Percentiles rank a stretch among this genome's conserved stretches.
Evolutionary conservation across 1,140 invertebrate species (phyloP).

Genomic region (Drosophila busckii): DNA sequence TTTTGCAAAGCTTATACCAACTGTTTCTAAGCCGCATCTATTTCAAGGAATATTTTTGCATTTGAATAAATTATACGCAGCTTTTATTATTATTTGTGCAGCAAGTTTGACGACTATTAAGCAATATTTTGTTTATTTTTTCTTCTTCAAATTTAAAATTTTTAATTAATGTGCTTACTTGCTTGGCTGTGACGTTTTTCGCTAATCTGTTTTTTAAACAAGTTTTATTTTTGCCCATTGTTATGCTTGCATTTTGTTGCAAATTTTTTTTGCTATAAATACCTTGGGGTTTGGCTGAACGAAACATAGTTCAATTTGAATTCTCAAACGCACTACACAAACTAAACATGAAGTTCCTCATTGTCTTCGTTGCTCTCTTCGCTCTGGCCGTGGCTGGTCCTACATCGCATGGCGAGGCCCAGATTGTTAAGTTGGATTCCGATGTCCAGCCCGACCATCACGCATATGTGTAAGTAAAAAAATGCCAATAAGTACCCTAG

Average conservation of each 20-base stretch:
- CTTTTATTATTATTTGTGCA: too few relatives aligned
- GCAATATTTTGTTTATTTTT: too few relatives aligned
- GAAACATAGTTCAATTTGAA: conserved; percentile 19
- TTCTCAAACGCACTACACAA: conserved; percentile 18
- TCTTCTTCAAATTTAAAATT: too few relatives aligned
- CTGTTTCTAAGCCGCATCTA: too few relatives aligned
- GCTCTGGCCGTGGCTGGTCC: conserved; percentile 47
- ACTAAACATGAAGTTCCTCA: conserved; percentile 58
- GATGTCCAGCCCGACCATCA: conserved; percentile 78
- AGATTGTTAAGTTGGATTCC: conserved; percentile 59
- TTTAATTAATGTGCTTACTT: too few relatives aligned
- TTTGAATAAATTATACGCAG: too few relatives aligned
- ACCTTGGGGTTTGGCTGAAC: not conserved
- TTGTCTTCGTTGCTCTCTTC: conserved; percentile 64
- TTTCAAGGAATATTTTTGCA: too few relatives aligned
- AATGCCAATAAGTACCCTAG: not conserved
- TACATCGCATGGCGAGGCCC: conserved; percentile 22
- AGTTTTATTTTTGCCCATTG: not conserved
- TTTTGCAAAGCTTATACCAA: too few relatives aligned
- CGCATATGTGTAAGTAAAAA: conserved; percentile 79
- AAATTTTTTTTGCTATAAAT: conserved; percentile 10
- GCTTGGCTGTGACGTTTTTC: too few relatives aligned
- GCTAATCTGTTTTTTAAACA: too few relatives aligned
- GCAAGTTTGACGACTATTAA: too few relatives aligned
- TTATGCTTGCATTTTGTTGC: not conserved